Conservation (phyloP, 2,113 vertebrate species). For the Aegotheles bennettii region DNA sequence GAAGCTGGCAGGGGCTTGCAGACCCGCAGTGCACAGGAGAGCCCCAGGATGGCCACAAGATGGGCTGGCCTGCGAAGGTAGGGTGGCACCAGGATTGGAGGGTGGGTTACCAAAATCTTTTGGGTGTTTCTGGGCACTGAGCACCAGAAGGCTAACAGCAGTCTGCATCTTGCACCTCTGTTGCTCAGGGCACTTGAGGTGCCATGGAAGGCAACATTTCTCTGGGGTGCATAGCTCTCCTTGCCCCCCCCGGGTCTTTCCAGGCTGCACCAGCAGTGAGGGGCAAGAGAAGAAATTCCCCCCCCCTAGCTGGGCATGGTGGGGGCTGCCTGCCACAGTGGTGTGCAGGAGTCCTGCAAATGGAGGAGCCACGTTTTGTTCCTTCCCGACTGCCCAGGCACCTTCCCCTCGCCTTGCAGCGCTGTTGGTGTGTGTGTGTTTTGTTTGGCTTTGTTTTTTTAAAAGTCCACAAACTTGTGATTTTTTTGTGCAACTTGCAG, state of each 20-base stretch:
- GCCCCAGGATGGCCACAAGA: neutral
- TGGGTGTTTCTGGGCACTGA: accelerated
- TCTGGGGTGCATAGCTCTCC: neutral
- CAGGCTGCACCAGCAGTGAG: neutral
- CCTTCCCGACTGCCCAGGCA: neutral
- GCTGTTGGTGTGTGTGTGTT: neutral
- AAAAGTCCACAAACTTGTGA: neutral
- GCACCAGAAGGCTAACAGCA: neutral
- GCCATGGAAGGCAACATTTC: neutral
- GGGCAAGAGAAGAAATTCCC: neutral
- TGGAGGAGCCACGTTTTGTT: neutral
- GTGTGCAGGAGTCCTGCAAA: accelerated
- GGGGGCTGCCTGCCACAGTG: accelerated
- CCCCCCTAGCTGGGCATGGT: neutral
- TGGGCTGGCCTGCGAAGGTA: neutral
- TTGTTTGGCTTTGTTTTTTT: neutral
- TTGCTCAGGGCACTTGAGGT: neutral
- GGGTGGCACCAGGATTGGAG: neutral
- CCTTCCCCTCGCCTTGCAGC: neutral
- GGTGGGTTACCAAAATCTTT: neutral
- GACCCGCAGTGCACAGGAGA: neutral
- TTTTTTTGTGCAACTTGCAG: neutral
- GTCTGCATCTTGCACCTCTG: accelerated
- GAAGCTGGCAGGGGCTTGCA: neutral
- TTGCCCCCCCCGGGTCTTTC: neutral